Conservation (phyloP, 2,797 vertebrate species). For the Rhinophrynus dorsalis region DNA sequence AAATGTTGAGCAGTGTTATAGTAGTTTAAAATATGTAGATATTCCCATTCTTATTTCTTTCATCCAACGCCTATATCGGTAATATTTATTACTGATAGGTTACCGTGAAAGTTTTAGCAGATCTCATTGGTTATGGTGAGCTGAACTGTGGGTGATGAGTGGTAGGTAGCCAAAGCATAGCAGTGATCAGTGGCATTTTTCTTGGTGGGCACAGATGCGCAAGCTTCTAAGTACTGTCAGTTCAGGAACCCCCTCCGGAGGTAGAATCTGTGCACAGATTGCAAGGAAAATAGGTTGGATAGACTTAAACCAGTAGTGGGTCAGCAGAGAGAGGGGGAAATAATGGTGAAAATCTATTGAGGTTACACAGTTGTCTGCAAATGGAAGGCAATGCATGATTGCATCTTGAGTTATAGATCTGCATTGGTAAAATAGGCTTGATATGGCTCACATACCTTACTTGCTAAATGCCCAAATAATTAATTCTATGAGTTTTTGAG, state of each 20-base stretch:
- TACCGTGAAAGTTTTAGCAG: neutral
- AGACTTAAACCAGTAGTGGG: neutral
- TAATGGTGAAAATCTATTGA: constrained; percentile 13
- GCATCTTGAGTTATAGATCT: neutral
- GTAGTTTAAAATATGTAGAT: neutral
- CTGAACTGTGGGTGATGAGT: neutral
- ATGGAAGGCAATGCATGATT: neutral
- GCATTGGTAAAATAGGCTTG: neutral
- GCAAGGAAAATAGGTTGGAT: constrained; percentile 51
- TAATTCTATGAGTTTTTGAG: no score
- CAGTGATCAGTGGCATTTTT: constrained; percentile 42
- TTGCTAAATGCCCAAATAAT: no score
- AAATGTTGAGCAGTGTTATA: no score
- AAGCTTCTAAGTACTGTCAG: constrained; percentile 48
- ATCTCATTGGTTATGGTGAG: constrained; percentile 9
- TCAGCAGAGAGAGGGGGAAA: constrained; percentile 42
- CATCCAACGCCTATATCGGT: no score
- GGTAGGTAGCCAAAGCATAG: constrained; percentile 10
- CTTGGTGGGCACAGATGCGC: constrained; percentile 44
- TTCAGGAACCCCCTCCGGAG: constrained; percentile 45
- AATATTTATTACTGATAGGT: neutral
- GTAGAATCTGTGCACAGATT: constrained; percentile 53
- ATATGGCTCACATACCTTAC: no score
- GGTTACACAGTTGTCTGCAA: neutral
- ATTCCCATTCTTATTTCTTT: neutral